Evolutionary conservation across 1,140 invertebrate species (phyloP).

Genomic region (Calosoma granatense): DNA sequence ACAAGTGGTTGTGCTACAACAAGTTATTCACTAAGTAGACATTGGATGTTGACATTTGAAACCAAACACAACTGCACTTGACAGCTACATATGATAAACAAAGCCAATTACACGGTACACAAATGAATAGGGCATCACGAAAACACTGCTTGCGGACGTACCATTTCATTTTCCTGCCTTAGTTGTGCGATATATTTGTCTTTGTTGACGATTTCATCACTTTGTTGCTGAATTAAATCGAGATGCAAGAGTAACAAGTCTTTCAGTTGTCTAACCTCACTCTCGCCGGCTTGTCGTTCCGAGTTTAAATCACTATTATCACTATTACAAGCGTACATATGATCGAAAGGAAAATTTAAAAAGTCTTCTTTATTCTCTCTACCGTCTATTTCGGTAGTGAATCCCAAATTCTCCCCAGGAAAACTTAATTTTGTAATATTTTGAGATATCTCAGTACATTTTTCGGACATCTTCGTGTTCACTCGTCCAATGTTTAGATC

Average conservation of each 20-base stretch:
- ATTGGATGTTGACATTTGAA: background rate
- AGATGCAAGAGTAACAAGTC: slow-evolving; percentile 58
- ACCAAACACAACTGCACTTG: background rate
- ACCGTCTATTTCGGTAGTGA: slow-evolving; percentile 19
- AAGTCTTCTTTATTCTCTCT: slow-evolving; percentile 19
- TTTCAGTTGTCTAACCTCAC: slow-evolving; percentile 51
- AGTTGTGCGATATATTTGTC: slow-evolving; percentile 50
- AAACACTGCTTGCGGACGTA: slow-evolving; percentile 27
- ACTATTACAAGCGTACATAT: slow-evolving; percentile 29
- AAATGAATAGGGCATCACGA: background rate
- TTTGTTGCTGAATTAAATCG: slow-evolving; percentile 63
- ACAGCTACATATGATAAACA: background rate
- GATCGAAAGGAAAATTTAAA: slow-evolving; percentile 26
- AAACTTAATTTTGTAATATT: slow-evolving; percentile 29
- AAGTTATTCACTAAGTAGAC: too few relatives aligned
- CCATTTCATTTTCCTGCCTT: slow-evolving; percentile 55
- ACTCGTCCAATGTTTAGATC: slow-evolving; percentile 32
- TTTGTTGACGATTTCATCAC: slow-evolving; percentile 55
- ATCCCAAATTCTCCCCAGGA: slow-evolving; percentile 22
- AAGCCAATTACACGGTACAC: background rate
- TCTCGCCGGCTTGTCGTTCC: slow-evolving; percentile 38
- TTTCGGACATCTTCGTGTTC: slow-evolving; percentile 34
- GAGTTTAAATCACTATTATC: slow-evolving; percentile 25
- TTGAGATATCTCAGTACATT: slow-evolving; percentile 26
- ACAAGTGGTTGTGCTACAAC: too few relatives aligned